A percentile compares a stretch with the other conserved stretches of the same genome.
Conservation (phyloP, 30 jellyfish, hydroid and myxozoan species). For the Pelagia noctiluca region DNA sequence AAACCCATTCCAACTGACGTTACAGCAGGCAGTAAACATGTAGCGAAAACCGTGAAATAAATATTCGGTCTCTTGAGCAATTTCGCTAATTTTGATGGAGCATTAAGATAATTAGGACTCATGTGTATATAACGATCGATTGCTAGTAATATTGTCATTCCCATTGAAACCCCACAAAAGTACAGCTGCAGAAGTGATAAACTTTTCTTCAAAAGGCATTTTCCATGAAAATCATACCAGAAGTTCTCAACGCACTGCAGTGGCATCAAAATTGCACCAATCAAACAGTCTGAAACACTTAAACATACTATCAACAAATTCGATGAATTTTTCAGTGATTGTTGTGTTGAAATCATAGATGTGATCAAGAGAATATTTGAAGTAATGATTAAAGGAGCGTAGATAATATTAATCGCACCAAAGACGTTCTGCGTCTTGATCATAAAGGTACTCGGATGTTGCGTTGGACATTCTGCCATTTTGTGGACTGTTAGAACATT, state of each 20-base stretch:
- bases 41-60: no score
- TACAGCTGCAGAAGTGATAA: neutral
- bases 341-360: neutral
- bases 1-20: no score
- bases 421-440: no score
- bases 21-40: no score
- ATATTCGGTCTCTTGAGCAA: no score
- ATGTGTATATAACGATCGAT: neutral
- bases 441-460: no score
- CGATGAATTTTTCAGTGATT: neutral
- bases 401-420: no score
- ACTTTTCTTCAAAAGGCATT: neutral
- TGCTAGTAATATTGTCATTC: constrained; percentile 6
- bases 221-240: no score
- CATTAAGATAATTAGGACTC: neutral
- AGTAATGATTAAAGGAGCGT: neutral
- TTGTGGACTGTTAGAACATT: no score
- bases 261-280: neutral
- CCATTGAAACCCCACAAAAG: neutral
- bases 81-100: no score
- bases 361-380: neutral
- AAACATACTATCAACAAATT: neutral
- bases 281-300: neutral
- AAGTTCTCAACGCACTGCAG: neutral
- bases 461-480: no score